Conservation (phyloP, 1,140 invertebrate species). For the Tigriopus japonicus region DNA sequence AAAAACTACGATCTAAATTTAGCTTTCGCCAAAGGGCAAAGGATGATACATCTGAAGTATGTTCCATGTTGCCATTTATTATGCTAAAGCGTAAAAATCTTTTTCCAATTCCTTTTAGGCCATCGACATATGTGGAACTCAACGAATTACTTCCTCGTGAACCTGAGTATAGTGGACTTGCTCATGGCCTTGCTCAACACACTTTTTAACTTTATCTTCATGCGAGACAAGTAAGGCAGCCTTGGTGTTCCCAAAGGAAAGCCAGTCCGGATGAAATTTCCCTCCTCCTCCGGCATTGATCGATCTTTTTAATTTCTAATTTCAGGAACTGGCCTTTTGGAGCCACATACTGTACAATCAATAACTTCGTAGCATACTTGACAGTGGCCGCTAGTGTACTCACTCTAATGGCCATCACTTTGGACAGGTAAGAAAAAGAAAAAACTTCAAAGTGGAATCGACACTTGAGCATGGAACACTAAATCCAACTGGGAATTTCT, state of each 20-base stretch:
- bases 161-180: slow-evolving; percentile 33
- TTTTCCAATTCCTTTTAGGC: slow-evolving; percentile 16
- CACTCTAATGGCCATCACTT: slow-evolving; percentile 30
- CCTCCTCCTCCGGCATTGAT: too few relatives aligned
- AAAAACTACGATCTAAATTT: too few relatives aligned
- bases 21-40: too few relatives aligned
- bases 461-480: too few relatives aligned
- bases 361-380: slow-evolving; percentile 70
- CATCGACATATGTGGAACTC: slow-evolving; percentile 81
- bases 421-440: slow-evolving; percentile 18
- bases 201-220: slow-evolving; percentile 28
- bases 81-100: background rate
- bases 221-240: slow-evolving; percentile 20
- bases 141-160: slow-evolving; percentile 82
- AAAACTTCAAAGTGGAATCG: slow-evolving; percentile 12
- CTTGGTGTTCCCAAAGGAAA: background rate
- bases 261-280: too few relatives aligned
- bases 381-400: slow-evolving; percentile 77
- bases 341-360: slow-evolving; percentile 56
- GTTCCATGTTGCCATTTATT: too few relatives aligned
- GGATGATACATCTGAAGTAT: too few relatives aligned
- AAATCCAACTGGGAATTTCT: slow-evolving; percentile 19
- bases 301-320: slow-evolving; percentile 22
- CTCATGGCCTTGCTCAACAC: slow-evolving; percentile 28
- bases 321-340: slow-evolving; percentile 63